These are phyloP conservation scores for Terebella lapidaria DNA, from an alignment of 2,888 invertebrate genomes.

Conservation along the genomic window DNA sequence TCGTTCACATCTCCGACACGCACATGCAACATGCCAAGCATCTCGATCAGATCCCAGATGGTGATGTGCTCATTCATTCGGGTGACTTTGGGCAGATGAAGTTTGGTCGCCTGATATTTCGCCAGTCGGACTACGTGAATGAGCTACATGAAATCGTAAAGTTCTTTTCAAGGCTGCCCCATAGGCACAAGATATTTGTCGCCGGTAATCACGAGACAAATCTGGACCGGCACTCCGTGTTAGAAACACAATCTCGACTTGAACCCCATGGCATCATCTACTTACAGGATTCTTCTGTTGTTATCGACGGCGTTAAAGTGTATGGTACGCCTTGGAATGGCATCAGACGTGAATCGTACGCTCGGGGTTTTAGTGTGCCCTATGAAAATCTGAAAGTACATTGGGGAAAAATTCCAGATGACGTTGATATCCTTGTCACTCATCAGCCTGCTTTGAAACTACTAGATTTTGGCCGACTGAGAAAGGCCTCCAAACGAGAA, in stretches of 20 bases:
- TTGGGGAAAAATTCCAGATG: slow-evolving; percentile 36
- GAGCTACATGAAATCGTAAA: slow-evolving; percentile 21
- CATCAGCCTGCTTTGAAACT: slow-evolving; percentile 39
- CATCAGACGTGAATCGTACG: slow-evolving; percentile 33
- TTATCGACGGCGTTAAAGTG: slow-evolving; percentile 35
- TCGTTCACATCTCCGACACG: slow-evolving; percentile 46
- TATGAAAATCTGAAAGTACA: slow-evolving; percentile 22
- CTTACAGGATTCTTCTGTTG: slow-evolving; percentile 34
- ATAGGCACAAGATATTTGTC: slow-evolving; percentile 41
- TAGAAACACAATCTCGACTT: slow-evolving; percentile 28
- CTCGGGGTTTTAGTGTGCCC: not conserved
- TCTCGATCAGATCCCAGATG: slow-evolving; percentile 30
- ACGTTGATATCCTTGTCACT: slow-evolving; percentile 40
- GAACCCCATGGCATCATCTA: slow-evolving; percentile 35
- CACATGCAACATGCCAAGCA: slow-evolving; percentile 33
- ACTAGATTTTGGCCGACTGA: slow-evolving; percentile 22
- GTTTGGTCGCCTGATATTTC: not conserved
- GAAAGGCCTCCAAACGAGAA: not conserved
- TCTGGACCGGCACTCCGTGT: slow-evolving; percentile 24
- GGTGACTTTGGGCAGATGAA: slow-evolving; percentile 34
- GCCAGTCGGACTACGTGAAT: slow-evolving; percentile 6
- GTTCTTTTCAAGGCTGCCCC: slow-evolving; percentile 36
- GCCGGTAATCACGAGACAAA: slow-evolving; percentile 43
- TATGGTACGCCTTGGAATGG: slow-evolving; percentile 39
- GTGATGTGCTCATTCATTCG: slow-evolving; percentile 42